Evolutionary conservation across 2,797 vertebrate genomes (phyloP).

Genomic region (Pteropus rufus): DNA sequence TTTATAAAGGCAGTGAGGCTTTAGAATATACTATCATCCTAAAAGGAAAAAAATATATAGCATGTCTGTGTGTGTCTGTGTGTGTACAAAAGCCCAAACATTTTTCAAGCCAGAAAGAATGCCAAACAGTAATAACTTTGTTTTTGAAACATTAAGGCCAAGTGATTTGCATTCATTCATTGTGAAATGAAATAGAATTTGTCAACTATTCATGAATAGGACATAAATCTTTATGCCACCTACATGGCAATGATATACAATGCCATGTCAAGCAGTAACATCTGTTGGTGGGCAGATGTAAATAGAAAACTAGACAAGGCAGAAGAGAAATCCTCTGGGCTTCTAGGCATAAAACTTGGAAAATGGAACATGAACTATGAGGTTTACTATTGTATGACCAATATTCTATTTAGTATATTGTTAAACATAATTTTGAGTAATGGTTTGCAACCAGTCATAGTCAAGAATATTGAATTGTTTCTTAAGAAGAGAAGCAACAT

Average conservation of each 20-base stretch:
- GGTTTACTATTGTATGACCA: conserved; percentile 11
- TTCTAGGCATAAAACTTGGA: conserved; percentile 53
- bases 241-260: conserved; percentile 65
- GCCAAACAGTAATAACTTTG: conserved; percentile 60
- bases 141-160: conserved; percentile 71
- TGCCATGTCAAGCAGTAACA: conserved; percentile 63
- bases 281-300: conserved; percentile 60
- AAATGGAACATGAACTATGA: conserved; percentile 53
- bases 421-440: conserved; percentile 27
- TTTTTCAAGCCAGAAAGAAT: conserved; percentile 56
- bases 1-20: neutral
- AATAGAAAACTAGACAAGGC: conserved; percentile 65
- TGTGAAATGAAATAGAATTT: conserved; percentile 75
- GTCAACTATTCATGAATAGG: conserved; percentile 71
- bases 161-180: conserved; percentile 70
- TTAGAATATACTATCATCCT: neutral
- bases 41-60: neutral
- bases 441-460: conserved; percentile 41
- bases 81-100: neutral
- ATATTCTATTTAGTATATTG: conserved; percentile 24
- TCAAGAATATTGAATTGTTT: conserved; percentile 46
- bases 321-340: conserved; percentile 38
- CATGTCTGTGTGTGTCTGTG: neutral
- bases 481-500: conserved; percentile 44
- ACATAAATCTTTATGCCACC: conserved; percentile 76